Conservation (phyloP, 2,113 vertebrate species). For the Muscicapa adusta region DNA sequence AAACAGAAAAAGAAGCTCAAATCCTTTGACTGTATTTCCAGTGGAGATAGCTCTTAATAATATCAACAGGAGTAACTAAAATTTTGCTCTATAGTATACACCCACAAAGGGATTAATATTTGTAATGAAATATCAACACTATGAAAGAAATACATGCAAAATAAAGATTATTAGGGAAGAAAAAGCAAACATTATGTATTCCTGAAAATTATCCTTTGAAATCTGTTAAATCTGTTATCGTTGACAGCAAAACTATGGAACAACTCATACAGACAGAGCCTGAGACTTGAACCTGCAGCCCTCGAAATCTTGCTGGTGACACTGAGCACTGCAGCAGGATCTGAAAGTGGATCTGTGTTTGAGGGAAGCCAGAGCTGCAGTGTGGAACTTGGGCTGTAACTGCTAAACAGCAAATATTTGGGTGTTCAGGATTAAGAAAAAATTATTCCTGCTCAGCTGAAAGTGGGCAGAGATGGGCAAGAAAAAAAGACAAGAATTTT, state of each 20-base stretch:
- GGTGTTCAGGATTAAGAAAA: not conserved
- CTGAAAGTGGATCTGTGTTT: too few species aligned
- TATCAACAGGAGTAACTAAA: not conserved
- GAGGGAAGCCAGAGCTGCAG: not conserved
- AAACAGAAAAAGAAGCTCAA: not conserved
- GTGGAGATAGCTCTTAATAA: not conserved
- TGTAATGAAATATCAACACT: not conserved
- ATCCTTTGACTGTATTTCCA: not conserved
- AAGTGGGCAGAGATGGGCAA: not conserved
- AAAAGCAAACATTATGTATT: not conserved
- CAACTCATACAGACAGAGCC: not conserved
- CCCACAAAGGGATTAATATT: not conserved
- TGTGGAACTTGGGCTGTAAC: not conserved
- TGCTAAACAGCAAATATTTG: not conserved
- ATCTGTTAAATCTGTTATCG: not conserved
- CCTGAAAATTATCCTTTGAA: not conserved
- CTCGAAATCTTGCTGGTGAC: not conserved
- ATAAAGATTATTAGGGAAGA: not conserved
- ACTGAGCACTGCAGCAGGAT: not conserved
- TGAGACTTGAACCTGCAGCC: not conserved
- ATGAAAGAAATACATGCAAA: not conserved
- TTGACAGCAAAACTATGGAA: not conserved
- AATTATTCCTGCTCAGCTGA: not conserved
- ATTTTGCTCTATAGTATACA: not conserved
- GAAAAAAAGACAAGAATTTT: accelerated